Evolutionary conservation across 2,113 vertebrate genomes (phyloP).

Genomic region (Rutilus rutilus): DNA sequence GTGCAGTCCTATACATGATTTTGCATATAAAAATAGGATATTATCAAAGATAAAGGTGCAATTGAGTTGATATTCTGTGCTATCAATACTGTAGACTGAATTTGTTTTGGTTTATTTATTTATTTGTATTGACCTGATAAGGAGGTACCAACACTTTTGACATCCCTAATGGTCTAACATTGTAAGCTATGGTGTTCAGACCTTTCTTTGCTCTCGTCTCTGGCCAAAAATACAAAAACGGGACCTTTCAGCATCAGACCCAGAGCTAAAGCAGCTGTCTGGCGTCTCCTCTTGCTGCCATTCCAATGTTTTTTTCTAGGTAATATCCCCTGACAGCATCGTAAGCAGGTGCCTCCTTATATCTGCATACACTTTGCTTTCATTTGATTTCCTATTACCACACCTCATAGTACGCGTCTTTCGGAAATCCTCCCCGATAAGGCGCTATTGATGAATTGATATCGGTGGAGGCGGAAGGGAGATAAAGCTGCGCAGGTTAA

Average conservation of each 20-base stretch:
- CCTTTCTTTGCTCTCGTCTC: not conserved
- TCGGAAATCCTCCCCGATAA: conserved; percentile 65
- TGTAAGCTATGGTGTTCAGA: not conserved
- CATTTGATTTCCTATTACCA: conserved; percentile 75
- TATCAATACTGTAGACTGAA: too few relatives aligned
- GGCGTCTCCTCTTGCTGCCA: conserved; percentile 11
- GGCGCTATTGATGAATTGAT: conserved; percentile 82
- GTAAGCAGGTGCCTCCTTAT: conserved; percentile 67
- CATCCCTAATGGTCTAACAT: too few relatives aligned
- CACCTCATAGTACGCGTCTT: conserved; percentile 69
- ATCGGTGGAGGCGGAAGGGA: conserved; percentile 73
- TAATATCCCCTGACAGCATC: conserved; percentile 74
- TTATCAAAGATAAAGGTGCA: too few relatives aligned
- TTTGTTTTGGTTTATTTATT: too few relatives aligned
- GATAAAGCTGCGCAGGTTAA: conserved; percentile 82
- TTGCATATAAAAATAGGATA: too few relatives aligned
- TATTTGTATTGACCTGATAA: too few relatives aligned
- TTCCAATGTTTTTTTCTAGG: conserved; percentile 67
- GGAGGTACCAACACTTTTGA: not conserved
- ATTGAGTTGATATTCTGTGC: too few relatives aligned
- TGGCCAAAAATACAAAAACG: not conserved
- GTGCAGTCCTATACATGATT: too few relatives aligned
- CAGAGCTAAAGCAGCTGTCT: not conserved
- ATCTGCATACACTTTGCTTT: conserved; percentile 72
- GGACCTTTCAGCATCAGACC: not conserved